phyloP scores from a whole-genome alignment of 2,113 vertebrate species.

The Psephotus haematonotus region DNA sequence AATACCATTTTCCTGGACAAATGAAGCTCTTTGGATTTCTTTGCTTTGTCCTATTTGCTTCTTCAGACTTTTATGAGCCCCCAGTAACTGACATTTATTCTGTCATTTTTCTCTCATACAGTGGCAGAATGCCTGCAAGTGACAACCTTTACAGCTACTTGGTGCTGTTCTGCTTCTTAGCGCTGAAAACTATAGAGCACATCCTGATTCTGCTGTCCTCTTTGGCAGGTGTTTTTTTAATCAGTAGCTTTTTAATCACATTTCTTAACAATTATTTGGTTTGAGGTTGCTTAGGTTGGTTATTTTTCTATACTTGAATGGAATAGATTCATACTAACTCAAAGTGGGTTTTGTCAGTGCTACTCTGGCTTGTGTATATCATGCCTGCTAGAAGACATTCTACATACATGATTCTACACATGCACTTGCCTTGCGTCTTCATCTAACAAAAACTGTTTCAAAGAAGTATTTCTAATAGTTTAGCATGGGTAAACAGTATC shows the following conservation, averaged over 20 bases:
- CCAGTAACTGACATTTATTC: background rate
- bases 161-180: background rate
- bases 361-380: background rate
- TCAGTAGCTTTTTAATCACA: background rate
- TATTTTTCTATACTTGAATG: background rate
- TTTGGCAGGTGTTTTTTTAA: background rate
- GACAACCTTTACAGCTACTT: background rate
- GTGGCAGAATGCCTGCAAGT: background rate
- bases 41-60: background rate
- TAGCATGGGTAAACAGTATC: background rate
- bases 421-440: accelerated
- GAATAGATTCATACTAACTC: background rate
- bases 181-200: background rate
- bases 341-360: background rate
- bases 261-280: background rate
- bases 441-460: background rate
- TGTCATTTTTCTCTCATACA: background rate
- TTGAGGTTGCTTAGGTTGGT: background rate
- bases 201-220: background rate
- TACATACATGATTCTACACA: background rate
- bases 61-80: background rate
- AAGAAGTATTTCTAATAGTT: background rate
- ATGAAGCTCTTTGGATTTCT: background rate
- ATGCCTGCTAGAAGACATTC: background rate
- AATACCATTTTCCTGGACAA: background rate